These are phyloP conservation scores for Trididemnum miniatum DNA, from an alignment of 23 tunicate genomes.

Conservation along the genomic window DNA sequence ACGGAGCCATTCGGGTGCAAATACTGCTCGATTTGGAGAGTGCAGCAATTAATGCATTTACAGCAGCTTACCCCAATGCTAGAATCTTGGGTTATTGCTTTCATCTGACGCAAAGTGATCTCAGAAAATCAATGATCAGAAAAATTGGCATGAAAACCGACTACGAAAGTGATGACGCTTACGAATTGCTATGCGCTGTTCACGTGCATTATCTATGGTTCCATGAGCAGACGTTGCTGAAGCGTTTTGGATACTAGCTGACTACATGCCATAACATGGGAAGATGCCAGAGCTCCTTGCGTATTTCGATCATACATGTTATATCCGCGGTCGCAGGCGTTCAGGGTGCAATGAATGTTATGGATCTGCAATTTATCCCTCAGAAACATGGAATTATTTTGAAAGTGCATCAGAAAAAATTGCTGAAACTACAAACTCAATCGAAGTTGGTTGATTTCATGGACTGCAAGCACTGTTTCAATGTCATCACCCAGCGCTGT, in stretches of 20 bases:
- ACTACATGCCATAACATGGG: constrained; percentile 15
- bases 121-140: constrained; percentile 31
- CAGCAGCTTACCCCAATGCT: no score
- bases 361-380: constrained; percentile 42
- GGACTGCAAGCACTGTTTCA: constrained; percentile 32
- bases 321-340: constrained; percentile 23
- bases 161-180: constrained; percentile 44
- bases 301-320: constrained; percentile 32
- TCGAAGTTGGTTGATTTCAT: constrained; percentile 14
- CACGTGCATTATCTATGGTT: constrained; percentile 40
- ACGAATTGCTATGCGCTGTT: constrained; percentile 37
- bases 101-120: constrained; percentile 35
- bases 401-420: constrained; percentile 36
- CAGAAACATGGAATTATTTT: constrained; percentile 37
- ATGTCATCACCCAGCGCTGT: constrained; percentile 41
- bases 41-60: no score
- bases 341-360: constrained; percentile 33
- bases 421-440: constrained; percentile 18
- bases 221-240: constrained; percentile 35
- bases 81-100: constrained; percentile 41
- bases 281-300: constrained; percentile 18
- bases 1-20: no score
- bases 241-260: constrained; percentile 32
- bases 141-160: constrained; percentile 37
- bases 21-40: no score